A percentile compares a stretch with the other conserved stretches of the same genome.
Conservation (phyloP, 2,888 invertebrate genomes). For the Troilus luridus region DNA sequence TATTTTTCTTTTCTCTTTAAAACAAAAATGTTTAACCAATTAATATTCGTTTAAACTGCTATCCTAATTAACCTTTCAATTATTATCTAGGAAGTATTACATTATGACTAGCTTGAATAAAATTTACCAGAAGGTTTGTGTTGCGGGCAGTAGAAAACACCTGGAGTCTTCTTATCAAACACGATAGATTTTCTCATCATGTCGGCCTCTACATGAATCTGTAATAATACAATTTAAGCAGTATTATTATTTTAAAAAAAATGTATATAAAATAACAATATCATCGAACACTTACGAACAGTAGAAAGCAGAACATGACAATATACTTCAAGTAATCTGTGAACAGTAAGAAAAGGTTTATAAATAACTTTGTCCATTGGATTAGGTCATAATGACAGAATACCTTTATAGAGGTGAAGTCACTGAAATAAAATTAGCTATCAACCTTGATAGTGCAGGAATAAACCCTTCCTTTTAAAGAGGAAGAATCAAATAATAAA, state of each 20-base stretch:
- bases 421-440: background rate
- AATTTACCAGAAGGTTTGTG: slow-evolving; percentile 77
- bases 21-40: no score
- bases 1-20: no score
- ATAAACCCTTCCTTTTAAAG: background rate
- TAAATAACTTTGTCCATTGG: background rate
- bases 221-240: background rate
- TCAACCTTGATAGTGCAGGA: background rate
- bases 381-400: background rate
- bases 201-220: slow-evolving; percentile 49
- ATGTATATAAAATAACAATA: background rate
- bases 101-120: background rate
- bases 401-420: slow-evolving; percentile 1
- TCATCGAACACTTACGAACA: background rate
- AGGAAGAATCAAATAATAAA: background rate
- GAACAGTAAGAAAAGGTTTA: background rate
- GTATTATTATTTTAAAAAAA: background rate
- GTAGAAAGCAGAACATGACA: background rate
- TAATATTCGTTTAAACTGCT: no score
- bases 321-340: slow-evolving; percentile 25
- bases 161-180: slow-evolving; percentile 84
- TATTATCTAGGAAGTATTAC: background rate
- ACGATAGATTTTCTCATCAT: slow-evolving; percentile 85
- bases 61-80: background rate
- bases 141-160: slow-evolving; percentile 84